phyloP scores from a whole-genome alignment of 2,797 vertebrate genomes.

The Pseudochaenichthys georgianus region DNA sequence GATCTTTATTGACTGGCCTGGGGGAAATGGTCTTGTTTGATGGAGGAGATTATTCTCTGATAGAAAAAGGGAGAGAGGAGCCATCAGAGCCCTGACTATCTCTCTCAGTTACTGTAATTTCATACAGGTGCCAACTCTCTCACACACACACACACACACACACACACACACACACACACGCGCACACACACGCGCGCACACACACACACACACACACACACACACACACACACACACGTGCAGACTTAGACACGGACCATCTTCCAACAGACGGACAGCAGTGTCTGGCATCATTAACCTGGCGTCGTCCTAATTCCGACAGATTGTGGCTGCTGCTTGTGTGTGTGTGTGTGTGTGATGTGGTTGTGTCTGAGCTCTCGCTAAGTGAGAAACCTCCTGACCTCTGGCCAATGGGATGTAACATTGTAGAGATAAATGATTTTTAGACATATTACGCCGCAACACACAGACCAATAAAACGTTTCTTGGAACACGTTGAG shows the following conservation, averaged over 20 bases:
- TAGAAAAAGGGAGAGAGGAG: constrained; percentile 39
- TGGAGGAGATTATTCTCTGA: constrained; percentile 58
- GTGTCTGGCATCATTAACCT: constrained; percentile 78
- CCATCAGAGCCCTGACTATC: constrained; percentile 56
- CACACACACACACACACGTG: constrained; percentile 29
- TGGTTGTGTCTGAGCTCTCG: constrained; percentile 38
- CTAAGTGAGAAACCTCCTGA: constrained; percentile 51
- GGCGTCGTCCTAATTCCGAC: constrained; percentile 71
- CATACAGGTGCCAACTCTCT: constrained; percentile 56
- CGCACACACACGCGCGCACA: too few relatives aligned
- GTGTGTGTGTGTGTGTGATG: constrained; percentile 2
- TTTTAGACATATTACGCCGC: constrained; percentile 18
- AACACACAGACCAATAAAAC: neutral
- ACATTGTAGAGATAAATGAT: constrained; percentile 44
- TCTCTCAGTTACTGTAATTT: constrained; percentile 75
- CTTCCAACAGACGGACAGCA: constrained; percentile 70
- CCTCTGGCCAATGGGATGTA: constrained; percentile 37
- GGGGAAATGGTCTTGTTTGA: constrained; percentile 65
- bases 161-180: too few relatives aligned
- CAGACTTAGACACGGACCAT: constrained; percentile 53
- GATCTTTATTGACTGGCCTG: constrained; percentile 67
- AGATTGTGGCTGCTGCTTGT: constrained; percentile 49
- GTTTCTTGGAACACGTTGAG: neutral
- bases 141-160: constrained; percentile 37
- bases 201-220: constrained; percentile 38